phyloP scores from a whole-genome alignment of 2,113 vertebrate species.

The Coptodon bakossiorum region DNA sequence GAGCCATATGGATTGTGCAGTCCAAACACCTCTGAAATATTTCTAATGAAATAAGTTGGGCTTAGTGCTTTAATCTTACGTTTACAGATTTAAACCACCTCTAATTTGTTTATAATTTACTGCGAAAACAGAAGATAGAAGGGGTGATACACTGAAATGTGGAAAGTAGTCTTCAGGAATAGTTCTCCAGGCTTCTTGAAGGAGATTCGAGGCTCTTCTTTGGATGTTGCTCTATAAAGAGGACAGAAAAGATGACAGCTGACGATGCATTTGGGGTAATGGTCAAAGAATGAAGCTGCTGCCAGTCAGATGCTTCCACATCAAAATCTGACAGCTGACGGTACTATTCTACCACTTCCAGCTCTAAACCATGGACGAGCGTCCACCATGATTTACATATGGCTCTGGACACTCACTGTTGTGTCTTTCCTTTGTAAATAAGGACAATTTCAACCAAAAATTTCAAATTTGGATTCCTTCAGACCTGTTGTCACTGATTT shows the following conservation, averaged over 20 bases:
- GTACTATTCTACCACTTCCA: neutral
- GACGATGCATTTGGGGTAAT: neutral
- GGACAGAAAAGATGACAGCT: neutral
- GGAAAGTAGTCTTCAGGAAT: neutral
- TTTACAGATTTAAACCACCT: neutral
- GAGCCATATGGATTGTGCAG: neutral
- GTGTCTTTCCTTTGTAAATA: neutral
- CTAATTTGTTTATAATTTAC: neutral
- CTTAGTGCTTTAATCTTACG: neutral
- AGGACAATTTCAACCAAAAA: neutral
- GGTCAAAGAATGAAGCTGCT: neutral
- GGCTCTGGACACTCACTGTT: neutral
- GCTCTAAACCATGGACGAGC: neutral
- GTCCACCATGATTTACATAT: neutral
- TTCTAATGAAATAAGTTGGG: fast-evolving
- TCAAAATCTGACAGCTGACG: neutral
- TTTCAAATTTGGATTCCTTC: neutral
- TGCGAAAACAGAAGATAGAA: fast-evolving
- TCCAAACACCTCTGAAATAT: neutral
- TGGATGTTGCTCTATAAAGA: neutral
- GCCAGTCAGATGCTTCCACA: neutral
- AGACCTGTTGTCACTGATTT: neutral
- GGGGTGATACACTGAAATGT: neutral
- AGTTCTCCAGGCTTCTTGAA: neutral
- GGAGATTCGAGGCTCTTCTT: neutral